Evolutionary conservation across 2,888 invertebrate species (phyloP), one percentile per base, ranked within the genome.

Genomic region (Schrankia costaestrigalis): DNA sequence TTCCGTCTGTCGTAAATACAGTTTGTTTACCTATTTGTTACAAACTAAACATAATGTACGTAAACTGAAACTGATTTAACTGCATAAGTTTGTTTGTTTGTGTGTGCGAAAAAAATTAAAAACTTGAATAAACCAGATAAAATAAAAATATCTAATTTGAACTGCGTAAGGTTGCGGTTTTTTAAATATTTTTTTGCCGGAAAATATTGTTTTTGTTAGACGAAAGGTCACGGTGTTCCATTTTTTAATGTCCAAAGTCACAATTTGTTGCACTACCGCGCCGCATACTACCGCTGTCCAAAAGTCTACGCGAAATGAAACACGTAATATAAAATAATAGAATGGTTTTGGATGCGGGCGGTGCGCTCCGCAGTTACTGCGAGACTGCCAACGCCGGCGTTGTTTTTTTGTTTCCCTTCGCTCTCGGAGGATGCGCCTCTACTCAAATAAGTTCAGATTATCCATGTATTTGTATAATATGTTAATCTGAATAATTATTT

Each of bases 251-350:
- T 81, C 79, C 76, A 78, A 84, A 82, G 74, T 83, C 84, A 85
- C 84, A 84, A 83, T 83, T 84, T 84, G 58, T 71, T 73, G 71
- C 73, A 76, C 79, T 79, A 71, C 66, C 77, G 78, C 80, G 78
- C 73, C 74, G 73, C 71, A 65, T 68, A 71, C 75, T 71, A 78
- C 77, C 82, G 84, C 85, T 69, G 83, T 82, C 82, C 83, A 80
- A 81, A 68, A 79, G 74, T 76, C 79, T 84, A 85, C 86, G 84
- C 86, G 86, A 86, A 87, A 85, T 75, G 75, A 86, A 87, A 86
- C 83, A 79, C 86, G 86, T 85, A 86, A 86, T 70, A 65, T 73
- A 85, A 82, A 80, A 81, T 78, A 83, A 84, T 78, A 77, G 70
- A 77, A 78, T 77, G 66, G 69, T 65, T 71, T 69, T 75, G 72